These are phyloP conservation scores for Apaloderma vittatum DNA, from an alignment of 2,113 vertebrate genomes.

Conservation along the genomic window DNA sequence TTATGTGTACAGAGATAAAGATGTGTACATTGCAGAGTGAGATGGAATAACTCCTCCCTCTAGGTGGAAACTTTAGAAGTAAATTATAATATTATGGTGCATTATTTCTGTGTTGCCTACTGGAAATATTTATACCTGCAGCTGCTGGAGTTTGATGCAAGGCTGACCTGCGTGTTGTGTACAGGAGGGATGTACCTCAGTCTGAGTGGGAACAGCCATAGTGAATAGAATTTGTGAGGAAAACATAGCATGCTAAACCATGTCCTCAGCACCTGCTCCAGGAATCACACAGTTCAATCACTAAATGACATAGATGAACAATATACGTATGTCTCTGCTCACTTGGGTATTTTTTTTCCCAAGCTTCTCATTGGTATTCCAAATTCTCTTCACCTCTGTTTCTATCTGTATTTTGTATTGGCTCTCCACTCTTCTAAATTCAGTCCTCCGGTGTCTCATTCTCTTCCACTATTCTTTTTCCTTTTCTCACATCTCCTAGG, in stretches of 20 bases:
- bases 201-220: not conserved
- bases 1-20: not conserved
- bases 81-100: not conserved
- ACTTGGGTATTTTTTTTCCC: not conserved
- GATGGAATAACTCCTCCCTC: not conserved
- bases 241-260: not conserved
- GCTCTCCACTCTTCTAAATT: not conserved
- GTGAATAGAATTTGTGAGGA: not conserved
- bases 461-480: not conserved
- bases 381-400: not conserved
- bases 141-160: not conserved
- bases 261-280: not conserved
- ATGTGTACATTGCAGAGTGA: not conserved
- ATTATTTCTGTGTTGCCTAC: not conserved
- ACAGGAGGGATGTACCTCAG: not conserved
- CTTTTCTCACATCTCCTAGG: not conserved
- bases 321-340: not conserved
- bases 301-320: not conserved
- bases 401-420: not conserved
- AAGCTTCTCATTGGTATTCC: not conserved
- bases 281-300: not conserved
- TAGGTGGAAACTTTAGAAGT: not conserved
- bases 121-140: not conserved
- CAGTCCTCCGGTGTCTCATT: not conserved
- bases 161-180: not conserved